phyloP scores from a whole-genome alignment of 2,888 invertebrate genomes.

The Proisotoma minuta region DNA sequence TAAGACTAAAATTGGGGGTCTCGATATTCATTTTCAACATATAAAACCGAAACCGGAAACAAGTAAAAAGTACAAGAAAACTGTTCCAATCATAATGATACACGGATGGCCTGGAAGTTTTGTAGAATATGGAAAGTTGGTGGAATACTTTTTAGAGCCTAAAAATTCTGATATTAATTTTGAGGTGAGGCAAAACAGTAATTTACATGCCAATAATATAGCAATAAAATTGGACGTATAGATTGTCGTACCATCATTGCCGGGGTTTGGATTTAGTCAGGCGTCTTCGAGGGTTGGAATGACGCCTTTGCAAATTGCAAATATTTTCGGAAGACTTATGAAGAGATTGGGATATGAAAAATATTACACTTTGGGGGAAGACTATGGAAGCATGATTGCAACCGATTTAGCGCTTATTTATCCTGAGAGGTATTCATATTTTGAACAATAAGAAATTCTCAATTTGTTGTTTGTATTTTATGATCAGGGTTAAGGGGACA shows the following conservation, averaged over 20 bases:
- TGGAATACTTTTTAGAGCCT: conserved; percentile 23
- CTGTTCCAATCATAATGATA: conserved; percentile 18
- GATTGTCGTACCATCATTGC: conserved; percentile 54
- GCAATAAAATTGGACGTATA: too few relatives aligned
- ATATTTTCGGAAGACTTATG: conserved; percentile 66
- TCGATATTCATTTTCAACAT: conserved; percentile 72
- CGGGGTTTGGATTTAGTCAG: conserved; percentile 57
- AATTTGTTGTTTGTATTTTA: background rate
- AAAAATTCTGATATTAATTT: conserved; percentile 20
- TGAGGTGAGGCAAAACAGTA: conserved; percentile 34
- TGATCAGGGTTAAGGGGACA: background rate
- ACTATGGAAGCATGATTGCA: conserved; percentile 64
- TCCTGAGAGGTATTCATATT: conserved; percentile 54
- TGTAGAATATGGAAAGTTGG: conserved; percentile 39
- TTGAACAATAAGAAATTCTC: background rate
- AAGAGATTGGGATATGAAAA: conserved; percentile 61
- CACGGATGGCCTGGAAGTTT: conserved; percentile 37
- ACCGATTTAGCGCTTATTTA: conserved; percentile 61
- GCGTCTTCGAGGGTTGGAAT: conserved; percentile 51
- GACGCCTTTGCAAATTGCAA: conserved; percentile 54
- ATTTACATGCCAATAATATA: too few relatives aligned
- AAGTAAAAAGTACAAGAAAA: conserved; percentile 19
- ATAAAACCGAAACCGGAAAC: conserved; percentile 52
- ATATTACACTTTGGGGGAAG: conserved; percentile 62
- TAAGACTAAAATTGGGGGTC: conserved; percentile 68